phyloP scores from a whole-genome alignment of 2,797 vertebrate genomes.

The Xerus rutilus region DNA sequence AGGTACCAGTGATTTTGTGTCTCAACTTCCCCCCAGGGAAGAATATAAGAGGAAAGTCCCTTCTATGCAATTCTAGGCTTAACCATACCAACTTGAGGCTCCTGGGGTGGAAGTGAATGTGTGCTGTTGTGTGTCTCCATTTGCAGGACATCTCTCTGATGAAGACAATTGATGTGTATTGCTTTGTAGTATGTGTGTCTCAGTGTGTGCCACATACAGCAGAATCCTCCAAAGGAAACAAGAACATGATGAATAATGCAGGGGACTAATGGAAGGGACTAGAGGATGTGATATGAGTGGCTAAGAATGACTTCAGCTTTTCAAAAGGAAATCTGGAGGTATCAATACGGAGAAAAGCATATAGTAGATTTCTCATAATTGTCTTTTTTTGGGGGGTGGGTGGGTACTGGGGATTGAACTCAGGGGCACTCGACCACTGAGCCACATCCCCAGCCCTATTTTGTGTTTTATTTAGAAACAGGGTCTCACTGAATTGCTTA shows the following conservation, averaged over 20 bases:
- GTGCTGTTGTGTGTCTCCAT: not conserved
- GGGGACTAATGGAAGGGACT: not conserved
- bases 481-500: too few relatives aligned
- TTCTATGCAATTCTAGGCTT: not conserved
- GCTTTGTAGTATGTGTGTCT: not conserved
- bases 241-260: not conserved
- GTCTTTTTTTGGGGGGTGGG: not conserved
- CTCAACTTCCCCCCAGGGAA: not conserved
- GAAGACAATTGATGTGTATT: not conserved
- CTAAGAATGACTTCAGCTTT: not conserved
- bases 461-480: too few relatives aligned
- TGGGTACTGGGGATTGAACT: too few relatives aligned
- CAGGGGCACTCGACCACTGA: too few relatives aligned
- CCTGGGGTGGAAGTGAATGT: not conserved
- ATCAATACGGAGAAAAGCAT: not conserved
- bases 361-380: not conserved
- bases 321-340: not conserved
- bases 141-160: not conserved
- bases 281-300: not conserved
- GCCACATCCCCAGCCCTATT: too few relatives aligned
- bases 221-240: not conserved
- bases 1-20: fast-evolving
- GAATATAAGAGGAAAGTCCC: not conserved
- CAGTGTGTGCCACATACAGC: fast-evolving
- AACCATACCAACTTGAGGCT: not conserved